A percentile compares a stretch with the other conserved stretches of the same genome.
Conservation (phyloP, 2,797 vertebrate genomes). For the Prunella strophiata region DNA sequence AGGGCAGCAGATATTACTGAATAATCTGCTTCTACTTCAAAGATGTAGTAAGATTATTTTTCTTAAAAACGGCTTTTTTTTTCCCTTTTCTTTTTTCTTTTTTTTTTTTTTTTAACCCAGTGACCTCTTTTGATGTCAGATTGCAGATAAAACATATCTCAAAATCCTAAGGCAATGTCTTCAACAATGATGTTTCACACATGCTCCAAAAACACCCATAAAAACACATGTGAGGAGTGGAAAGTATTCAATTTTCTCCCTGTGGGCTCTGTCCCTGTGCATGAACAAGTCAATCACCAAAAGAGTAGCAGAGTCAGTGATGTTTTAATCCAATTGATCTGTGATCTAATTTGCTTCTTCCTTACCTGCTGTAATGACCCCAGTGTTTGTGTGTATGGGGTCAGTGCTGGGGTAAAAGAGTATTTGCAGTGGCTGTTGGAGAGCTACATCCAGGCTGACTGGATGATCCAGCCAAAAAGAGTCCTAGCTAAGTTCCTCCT, state of each 20-base stretch:
- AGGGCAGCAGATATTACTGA: background rate
- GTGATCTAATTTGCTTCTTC: background rate
- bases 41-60: background rate
- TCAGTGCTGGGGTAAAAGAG: background rate
- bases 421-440: background rate
- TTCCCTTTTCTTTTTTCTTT: background rate
- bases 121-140: background rate
- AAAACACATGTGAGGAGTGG: background rate
- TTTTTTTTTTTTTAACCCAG: background rate
- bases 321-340: background rate
- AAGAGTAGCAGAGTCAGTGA: background rate
- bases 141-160: background rate
- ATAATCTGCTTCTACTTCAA: background rate
- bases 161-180: background rate
- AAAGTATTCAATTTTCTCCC: background rate
- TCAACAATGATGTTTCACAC: background rate
- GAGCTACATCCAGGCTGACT: background rate
- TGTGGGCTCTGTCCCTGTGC: background rate
- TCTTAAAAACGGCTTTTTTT: background rate
- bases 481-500: background rate
- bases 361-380: background rate
- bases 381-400: background rate
- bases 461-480: background rate
- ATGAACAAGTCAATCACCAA: background rate
- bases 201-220: background rate